phyloP scores from a whole-genome alignment of 1,140 invertebrate genomes.

The Holotrichia oblita region DNA sequence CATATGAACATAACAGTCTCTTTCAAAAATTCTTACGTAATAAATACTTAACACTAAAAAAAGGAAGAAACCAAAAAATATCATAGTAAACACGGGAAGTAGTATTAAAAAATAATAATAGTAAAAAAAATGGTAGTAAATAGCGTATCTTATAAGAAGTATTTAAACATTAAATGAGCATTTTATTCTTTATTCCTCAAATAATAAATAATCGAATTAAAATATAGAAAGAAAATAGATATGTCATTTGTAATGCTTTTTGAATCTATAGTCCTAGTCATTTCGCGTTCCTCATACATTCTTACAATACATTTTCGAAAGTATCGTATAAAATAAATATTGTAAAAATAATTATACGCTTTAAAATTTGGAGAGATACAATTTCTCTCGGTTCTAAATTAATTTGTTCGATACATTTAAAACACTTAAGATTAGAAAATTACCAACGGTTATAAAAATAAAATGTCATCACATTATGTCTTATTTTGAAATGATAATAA shows the following conservation, averaged over 20 bases:
- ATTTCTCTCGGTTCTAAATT: not conserved
- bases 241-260: conserved; percentile 15
- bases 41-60: conserved; percentile 10
- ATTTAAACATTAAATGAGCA: conserved; percentile 9
- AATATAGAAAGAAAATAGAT: not conserved
- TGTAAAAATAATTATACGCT: conserved; percentile 1
- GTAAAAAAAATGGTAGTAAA: not conserved
- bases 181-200: not conserved
- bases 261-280: not conserved
- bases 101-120: too few species aligned
- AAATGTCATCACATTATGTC: not conserved
- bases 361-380: not conserved
- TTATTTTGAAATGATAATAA: not conserved
- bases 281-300: not conserved
- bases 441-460: not conserved
- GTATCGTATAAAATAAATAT: not conserved
- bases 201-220: not conserved
- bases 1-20: conserved; percentile 14
- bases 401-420: not conserved
- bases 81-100: too few species aligned
- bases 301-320: not conserved
- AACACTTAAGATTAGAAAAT: not conserved
- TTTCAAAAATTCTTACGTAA: not conserved
- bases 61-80: not conserved
- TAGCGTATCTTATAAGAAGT: not conserved